Base-by-base conservation (phyloP, 2,888 invertebrate species). In the Ceraclea dissimilis region DNA sequence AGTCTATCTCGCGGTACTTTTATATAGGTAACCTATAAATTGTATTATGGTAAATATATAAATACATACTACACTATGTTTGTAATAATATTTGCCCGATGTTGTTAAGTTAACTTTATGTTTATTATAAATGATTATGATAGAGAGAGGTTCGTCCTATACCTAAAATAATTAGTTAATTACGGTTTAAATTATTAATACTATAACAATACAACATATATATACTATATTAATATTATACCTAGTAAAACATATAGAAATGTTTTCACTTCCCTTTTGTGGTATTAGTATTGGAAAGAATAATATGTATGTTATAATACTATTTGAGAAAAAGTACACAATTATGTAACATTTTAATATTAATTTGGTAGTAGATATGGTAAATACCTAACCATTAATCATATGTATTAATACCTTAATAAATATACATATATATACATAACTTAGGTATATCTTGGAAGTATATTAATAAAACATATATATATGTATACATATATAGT, bases 111-210 rank as follows among this genome's bases (percentile, higher is more conserved):
- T 66, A 69, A 70, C 70, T 71, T 72, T 74, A 73, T 71, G 72
- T 74, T 73, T 73, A 70, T 71, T 71, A 71, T 75, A 75, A 59
- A 60, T 55, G 76, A 75, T 77, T 77, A 77, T 76, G 76, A 77
- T 77, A 77, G 76, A 74, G 71, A 70, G 69, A 68, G 72, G 71
- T 71, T 53, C 71, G 74, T 76, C 76, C 76, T 76, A 54, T 39
- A 58, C 59, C 57, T 62, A 60, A 60, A 62, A 76, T 78, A 77
- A 77, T 78, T 78, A 78, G 78, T 78, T 78, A 77, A 78, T 78
- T 78, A 78, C 78, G 78, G 78, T 78, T 76, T 70, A 73, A 77
- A 77, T 74, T 72, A 75, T 72, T 77, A 75, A 75, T 74, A 73
- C 71, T 75, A 76, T 59, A 75, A 59, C 59, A 57, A 57, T 61